These are phyloP conservation scores for Heliconius nattereri DNA, from an alignment of 1,140 invertebrate species.

Conservation along the genomic window DNA sequence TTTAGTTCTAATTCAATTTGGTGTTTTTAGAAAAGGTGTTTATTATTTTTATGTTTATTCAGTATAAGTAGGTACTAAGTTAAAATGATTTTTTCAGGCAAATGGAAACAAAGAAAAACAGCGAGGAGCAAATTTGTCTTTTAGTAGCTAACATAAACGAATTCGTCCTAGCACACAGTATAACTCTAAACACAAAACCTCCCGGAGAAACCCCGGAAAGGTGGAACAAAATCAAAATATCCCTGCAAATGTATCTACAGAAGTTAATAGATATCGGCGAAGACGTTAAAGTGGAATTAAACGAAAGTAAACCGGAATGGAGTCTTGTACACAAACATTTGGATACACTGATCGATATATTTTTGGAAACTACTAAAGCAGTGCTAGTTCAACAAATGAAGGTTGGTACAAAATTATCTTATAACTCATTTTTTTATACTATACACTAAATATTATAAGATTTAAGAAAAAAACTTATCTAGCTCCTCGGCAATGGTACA, in stretches of 20 bases:
- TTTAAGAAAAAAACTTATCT: too few species aligned
- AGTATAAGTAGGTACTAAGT: neutral
- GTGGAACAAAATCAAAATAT: slow-evolving; percentile 80
- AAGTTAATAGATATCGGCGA: slow-evolving; percentile 77
- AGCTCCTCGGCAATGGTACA: neutral
- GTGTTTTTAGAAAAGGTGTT: neutral
- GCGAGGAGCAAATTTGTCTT: slow-evolving; percentile 74
- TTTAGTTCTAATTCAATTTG: neutral
- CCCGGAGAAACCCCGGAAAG: slow-evolving; percentile 78
- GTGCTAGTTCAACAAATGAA: slow-evolving; percentile 80
- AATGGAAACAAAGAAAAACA: slow-evolving; percentile 61
- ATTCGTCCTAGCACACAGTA: slow-evolving; percentile 79
- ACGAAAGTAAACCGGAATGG: slow-evolving; percentile 73
- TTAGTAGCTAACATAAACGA: slow-evolving; percentile 79
- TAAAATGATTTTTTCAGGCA: slow-evolving; percentile 51
- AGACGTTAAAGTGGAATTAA: slow-evolving; percentile 76
- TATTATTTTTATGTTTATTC: too few species aligned
- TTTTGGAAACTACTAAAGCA: slow-evolving; percentile 78
- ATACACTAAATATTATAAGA: too few species aligned
- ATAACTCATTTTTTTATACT: too few species aligned
- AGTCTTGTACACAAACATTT: slow-evolving; percentile 69
- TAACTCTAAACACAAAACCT: slow-evolving; percentile 79
- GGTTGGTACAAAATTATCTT: slow-evolving; percentile 48
- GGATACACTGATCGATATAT: slow-evolving; percentile 72
- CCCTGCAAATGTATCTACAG: slow-evolving; percentile 75